Evolutionary conservation across 2,113 vertebrate genomes (phyloP), one percentile per base, ranked within the genome.

Genomic region (Platycercus adscitus): DNA sequence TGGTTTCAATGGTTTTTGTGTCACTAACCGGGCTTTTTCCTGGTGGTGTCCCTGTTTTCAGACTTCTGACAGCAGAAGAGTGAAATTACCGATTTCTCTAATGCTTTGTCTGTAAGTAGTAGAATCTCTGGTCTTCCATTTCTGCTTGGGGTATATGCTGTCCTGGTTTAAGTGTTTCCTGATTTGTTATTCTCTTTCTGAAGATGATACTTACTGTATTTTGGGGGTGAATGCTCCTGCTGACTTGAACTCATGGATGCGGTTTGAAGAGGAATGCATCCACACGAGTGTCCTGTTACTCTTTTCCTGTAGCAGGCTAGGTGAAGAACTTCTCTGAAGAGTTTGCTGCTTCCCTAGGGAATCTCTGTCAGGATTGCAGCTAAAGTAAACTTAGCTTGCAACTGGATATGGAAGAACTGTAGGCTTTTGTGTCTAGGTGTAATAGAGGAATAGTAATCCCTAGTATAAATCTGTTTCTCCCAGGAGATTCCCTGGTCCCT

Each of bases 311-410:
- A 23, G 65, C 87, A 69, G 70, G n/a, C 66, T 58, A 5, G 65
- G 68, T 60, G 93, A 94, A 76, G 85, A 75, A 70, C 65, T 94
- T 73, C 71, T 77, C 41, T 89, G 75, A 80, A 35, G 91, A 82
- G 80, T 70, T 86, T 72, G 33, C 76, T 64, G 71, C 81, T 91
- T 96, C 94, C 93, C 88, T 28, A 3, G 89, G 93, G 92, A 93
- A 25, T 13, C 60, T 73, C 60, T 72, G 60, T 88, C 88, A 93
- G 93, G 91, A 75, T 44, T 93, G 92, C 82, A 90, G 91, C 80
- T 78, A 35, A 96, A 88, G 88, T 77, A 39, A 88, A 87, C 93
- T 82, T 60, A 24, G 90, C 50, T 84, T 68, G 85, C 64, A 63
- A 2, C 60, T 81, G 73, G 63, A 31, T 23, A 84, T 66, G 33